A percentile compares a stretch with the other conserved stretches of the same genome.
These are phyloP conservation scores for Orchesella cincta DNA, from an alignment of 1,140 invertebrate species.

Conservation along the genomic window DNA sequence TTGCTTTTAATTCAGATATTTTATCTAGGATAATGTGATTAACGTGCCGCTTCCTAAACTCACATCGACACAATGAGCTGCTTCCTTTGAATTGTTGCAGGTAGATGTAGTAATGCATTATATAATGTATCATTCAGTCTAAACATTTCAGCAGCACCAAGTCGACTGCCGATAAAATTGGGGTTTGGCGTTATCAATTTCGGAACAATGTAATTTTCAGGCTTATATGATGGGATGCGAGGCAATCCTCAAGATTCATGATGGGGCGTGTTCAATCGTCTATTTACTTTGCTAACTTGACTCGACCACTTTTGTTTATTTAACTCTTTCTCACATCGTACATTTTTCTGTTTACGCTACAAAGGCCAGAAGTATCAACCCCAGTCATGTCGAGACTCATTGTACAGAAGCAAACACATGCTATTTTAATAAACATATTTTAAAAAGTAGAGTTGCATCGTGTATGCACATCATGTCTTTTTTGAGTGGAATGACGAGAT, in stretches of 20 bases:
- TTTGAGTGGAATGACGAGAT: no score
- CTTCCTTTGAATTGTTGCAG: not conserved
- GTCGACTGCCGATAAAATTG: not conserved
- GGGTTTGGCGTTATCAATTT: not conserved
- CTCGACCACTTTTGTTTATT: no score
- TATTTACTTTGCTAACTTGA: not conserved
- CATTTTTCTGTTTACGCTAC: no score
- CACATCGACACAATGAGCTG: not conserved
- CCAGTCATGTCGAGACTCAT: no score
- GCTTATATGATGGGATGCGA: not conserved
- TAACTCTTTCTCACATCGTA: no score
- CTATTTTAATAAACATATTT: no score
- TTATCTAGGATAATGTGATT: conserved; percentile 1
- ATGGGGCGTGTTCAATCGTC: not conserved
- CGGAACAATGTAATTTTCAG: not conserved
- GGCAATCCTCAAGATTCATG: not conserved
- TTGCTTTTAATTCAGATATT: conserved; percentile 14
- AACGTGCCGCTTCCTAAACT: not conserved
- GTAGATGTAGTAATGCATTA: no score
- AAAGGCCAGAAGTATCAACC: no score
- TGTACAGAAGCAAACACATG: no score
- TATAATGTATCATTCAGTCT: no score
- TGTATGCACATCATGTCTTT: no score
- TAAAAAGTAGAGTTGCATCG: no score
- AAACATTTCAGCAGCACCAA: not conserved